A percentile compares a stretch with the other conserved stretches of the same genome.
phyloP scores from a whole-genome alignment of 2,113 vertebrate species.

The Dascyllus trimaculatus region DNA sequence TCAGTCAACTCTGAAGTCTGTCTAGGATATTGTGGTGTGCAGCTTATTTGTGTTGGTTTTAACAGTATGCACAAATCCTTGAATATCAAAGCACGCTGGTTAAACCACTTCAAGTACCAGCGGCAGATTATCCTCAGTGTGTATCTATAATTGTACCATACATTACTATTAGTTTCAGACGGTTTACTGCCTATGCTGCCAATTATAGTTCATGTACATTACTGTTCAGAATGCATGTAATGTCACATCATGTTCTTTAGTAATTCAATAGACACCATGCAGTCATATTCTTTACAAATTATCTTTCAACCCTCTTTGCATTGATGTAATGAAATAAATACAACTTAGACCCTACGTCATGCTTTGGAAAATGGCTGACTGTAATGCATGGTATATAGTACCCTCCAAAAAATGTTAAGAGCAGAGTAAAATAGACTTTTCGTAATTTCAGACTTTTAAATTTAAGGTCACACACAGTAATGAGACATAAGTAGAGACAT shows the following conservation, averaged over 20 bases:
- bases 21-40: conserved; percentile 34
- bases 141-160: conserved; percentile 53
- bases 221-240: not conserved
- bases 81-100: conserved; percentile 65
- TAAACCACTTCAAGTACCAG: conserved; percentile 49
- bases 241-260: not conserved
- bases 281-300: not conserved
- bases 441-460: no score
- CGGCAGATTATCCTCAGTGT: conserved; percentile 58
- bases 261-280: not conserved
- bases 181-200: conserved; percentile 1
- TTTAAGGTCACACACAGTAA: no score
- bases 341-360: not conserved
- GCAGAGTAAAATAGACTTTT: no score
- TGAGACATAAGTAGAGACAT: no score
- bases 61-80: conserved; percentile 38
- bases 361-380: not conserved
- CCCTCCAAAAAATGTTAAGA: no score
- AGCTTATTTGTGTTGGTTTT: conserved; percentile 55
- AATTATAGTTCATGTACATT: not conserved
- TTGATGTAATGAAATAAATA: not conserved
- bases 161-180: not conserved
- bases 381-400: not conserved
- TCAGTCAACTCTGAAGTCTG: conserved; percentile 55
- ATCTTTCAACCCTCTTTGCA: not conserved